These are phyloP conservation scores for Anisognathus igniventris DNA, from an alignment of 2,797 vertebrate genomes.

Conservation along the genomic window DNA sequence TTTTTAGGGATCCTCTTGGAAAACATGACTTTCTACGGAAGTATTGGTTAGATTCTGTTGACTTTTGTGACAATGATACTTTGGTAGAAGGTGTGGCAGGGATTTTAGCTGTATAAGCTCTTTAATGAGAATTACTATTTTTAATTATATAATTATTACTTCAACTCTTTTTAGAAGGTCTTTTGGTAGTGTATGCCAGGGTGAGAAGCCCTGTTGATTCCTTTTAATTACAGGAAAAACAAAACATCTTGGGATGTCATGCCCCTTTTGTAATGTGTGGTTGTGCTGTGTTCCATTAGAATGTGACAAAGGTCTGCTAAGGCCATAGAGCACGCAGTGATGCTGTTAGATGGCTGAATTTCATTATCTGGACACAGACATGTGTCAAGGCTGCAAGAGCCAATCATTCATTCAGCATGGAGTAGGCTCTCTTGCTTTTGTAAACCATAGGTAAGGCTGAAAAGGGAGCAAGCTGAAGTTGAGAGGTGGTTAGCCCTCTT, in stretches of 20 bases:
- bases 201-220: neutral
- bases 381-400: neutral
- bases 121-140: neutral
- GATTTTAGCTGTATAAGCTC: neutral
- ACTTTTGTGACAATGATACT: neutral
- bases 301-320: neutral
- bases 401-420: rapidly evolving
- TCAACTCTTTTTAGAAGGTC: neutral
- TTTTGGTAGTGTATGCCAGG: neutral
- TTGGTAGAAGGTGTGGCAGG: neutral
- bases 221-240: neutral
- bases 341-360: neutral
- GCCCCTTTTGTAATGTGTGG: neutral
- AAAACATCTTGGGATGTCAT: neutral
- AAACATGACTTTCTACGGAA: neutral
- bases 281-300: neutral
- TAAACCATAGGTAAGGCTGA: neutral
- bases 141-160: neutral
- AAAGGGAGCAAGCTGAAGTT: neutral
- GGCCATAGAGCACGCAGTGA: rapidly evolving
- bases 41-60: neutral
- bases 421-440: neutral
- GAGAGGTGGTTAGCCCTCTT: neutral
- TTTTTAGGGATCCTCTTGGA: neutral
- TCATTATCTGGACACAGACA: neutral